phyloP scores from a whole-genome alignment of 1,140 invertebrate species.

The Drosophila nasuta region DNA sequence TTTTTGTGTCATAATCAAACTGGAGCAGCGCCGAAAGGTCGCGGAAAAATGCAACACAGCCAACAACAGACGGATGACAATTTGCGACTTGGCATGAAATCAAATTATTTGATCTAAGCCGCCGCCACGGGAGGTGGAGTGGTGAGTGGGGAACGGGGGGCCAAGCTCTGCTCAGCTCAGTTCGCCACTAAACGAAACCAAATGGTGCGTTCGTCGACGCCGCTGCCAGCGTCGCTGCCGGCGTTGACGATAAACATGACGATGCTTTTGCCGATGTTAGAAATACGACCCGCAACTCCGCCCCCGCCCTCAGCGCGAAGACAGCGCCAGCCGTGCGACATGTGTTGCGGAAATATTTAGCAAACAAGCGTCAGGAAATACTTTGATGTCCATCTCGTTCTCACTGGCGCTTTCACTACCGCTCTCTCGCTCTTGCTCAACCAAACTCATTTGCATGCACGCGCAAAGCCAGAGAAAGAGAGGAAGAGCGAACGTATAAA shows the following conservation, averaged over 20 bases:
- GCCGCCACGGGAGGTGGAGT: conserved; percentile 39
- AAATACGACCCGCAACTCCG: conserved; percentile 13
- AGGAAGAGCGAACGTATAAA: neutral
- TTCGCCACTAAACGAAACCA: conserved; percentile 77
- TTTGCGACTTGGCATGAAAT: conserved; percentile 83
- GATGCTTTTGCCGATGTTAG: conserved; percentile 31
- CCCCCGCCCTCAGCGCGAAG: neutral
- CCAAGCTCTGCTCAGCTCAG: conserved; percentile 17
- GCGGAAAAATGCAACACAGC: conserved; percentile 57
- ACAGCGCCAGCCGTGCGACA: conserved; percentile 63
- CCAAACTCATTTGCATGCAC: conserved; percentile 38
- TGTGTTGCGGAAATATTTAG: conserved; percentile 82
- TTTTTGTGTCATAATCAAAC: conserved; percentile 68
- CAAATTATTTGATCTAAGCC: conserved; percentile 84
- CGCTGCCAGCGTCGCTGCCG: conserved; percentile 13
- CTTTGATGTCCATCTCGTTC: conserved; percentile 28
- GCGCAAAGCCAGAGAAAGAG: neutral
- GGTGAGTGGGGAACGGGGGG: neutral
- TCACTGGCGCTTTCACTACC: neutral
- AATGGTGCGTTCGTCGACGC: conserved; percentile 67
- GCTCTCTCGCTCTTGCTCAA: conserved; percentile 11
- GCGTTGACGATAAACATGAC: conserved; percentile 14
- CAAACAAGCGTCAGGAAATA: conserved; percentile 62
- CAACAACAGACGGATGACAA: conserved; percentile 73
- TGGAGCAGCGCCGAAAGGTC: conserved; percentile 73